These are phyloP conservation scores for Sarcophaga carnaria DNA, from an alignment of 2,888 invertebrate species.

Conservation along the genomic window DNA sequence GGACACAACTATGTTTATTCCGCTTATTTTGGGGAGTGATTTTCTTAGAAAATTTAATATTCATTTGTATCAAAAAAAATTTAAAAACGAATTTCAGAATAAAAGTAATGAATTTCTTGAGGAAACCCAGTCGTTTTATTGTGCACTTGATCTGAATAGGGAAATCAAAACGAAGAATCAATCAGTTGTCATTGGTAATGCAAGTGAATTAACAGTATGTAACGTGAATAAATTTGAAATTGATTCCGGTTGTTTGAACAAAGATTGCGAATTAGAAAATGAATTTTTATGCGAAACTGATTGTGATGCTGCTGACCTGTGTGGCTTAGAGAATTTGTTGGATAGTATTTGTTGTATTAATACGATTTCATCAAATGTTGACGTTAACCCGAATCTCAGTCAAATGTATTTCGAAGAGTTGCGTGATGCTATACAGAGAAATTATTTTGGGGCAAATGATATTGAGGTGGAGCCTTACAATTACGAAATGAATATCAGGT, in stretches of 20 bases:
- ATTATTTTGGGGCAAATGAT: neutral
- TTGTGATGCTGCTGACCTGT: neutral
- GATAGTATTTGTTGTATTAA: neutral
- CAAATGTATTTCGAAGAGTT: neutral
- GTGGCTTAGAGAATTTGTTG: neutral
- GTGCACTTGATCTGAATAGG: constrained; percentile 17
- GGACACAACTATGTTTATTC: constrained; percentile 40
- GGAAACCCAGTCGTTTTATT: constrained; percentile 8
- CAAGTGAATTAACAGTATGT: neutral
- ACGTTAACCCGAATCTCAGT: neutral
- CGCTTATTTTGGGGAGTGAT: constrained; percentile 44
- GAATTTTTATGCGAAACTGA: neutral
- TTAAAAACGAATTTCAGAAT: neutral
- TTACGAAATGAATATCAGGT: too few relatives aligned
- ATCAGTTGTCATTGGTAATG: constrained; percentile 25
- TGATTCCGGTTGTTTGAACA: neutral
- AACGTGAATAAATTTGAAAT: neutral
- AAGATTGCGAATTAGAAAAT: neutral
- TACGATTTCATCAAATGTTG: neutral
- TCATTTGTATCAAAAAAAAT: constrained; percentile 38
- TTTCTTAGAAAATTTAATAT: constrained; percentile 50
- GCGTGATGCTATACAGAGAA: neutral
- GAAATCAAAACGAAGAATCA: constrained; percentile 6
- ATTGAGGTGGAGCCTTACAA: neutral
- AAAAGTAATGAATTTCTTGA: constrained; percentile 24